Percentiles rank a stretch among this genome's conserved stretches.
These are phyloP conservation scores for Ammospiza maritima DNA, from an alignment of 2,797 vertebrate species.

Conservation along the genomic window DNA sequence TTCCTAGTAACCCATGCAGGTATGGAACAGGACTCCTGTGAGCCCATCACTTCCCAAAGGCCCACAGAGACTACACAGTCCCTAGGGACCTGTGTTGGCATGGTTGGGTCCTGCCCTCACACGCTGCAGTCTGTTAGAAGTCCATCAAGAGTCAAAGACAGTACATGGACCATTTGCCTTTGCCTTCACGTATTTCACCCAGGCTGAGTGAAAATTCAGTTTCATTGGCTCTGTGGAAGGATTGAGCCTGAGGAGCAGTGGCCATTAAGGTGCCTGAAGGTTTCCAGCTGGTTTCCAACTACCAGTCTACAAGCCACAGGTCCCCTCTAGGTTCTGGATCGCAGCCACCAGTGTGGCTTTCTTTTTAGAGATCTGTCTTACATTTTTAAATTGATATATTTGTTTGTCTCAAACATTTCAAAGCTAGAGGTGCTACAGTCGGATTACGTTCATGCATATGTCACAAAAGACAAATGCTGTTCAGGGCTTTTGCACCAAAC, in stretches of 20 bases:
- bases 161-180: background rate
- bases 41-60: background rate
- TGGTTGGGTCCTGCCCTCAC: background rate
- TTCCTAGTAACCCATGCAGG: background rate
- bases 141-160: background rate
- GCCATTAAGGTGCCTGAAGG: background rate
- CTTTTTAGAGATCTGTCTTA: background rate
- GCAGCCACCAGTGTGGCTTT: background rate
- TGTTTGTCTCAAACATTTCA: background rate
- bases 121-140: background rate
- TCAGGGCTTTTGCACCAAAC: background rate
- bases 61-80: background rate
- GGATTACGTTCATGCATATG: fast-evolving
- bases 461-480: background rate
- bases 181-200: background rate
- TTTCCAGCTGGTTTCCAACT: background rate
- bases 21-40: background rate
- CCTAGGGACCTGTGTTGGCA: background rate
- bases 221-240: background rate
- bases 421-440: background rate
- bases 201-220: background rate
- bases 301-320: background rate
- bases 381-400: background rate
- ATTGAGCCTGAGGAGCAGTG: background rate
- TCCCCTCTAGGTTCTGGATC: background rate